phyloP scores from a whole-genome alignment of 1,140 invertebrate species.

The Ptiloglossa arizonensis region DNA sequence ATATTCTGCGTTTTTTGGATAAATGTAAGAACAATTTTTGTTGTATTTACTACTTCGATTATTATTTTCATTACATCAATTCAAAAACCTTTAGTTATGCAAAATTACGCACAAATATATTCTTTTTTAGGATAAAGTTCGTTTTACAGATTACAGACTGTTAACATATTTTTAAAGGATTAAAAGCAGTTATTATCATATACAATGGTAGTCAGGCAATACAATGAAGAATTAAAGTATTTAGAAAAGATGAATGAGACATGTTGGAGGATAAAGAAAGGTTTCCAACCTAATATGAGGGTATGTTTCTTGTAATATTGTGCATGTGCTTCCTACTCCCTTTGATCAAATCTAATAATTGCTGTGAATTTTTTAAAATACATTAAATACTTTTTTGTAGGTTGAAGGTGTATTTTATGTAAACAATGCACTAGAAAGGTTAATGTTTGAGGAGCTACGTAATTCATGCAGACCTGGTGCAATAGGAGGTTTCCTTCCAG shows the following conservation, averaged over 20 bases:
- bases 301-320: slow-evolving; percentile 79
- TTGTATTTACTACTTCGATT: background rate
- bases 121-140: background rate
- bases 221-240: slow-evolving; percentile 96
- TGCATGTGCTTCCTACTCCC: background rate
- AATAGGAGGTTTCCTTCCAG: slow-evolving; percentile 98
- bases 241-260: slow-evolving; percentile 93
- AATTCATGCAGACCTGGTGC: slow-evolving; percentile 94
- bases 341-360: background rate
- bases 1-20: background rate
- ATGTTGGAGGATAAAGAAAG: slow-evolving; percentile 98
- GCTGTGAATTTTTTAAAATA: slow-evolving; percentile 1
- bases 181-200: slow-evolving; percentile 15
- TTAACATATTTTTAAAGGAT: background rate
- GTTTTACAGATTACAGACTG: background rate
- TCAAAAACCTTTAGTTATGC: background rate
- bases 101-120: background rate
- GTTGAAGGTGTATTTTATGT: slow-evolving; percentile 99
- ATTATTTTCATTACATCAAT: background rate
- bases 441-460: slow-evolving; percentile 98
- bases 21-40: background rate
- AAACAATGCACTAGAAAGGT: slow-evolving; percentile 94
- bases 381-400: slow-evolving; percentile 77
- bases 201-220: slow-evolving; percentile 94
- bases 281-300: slow-evolving; percentile 99